Evolutionary conservation across 2,113 vertebrate genomes (phyloP), one percentile per base, ranked within the genome.

Genomic region (Hylia prasina): DNA sequence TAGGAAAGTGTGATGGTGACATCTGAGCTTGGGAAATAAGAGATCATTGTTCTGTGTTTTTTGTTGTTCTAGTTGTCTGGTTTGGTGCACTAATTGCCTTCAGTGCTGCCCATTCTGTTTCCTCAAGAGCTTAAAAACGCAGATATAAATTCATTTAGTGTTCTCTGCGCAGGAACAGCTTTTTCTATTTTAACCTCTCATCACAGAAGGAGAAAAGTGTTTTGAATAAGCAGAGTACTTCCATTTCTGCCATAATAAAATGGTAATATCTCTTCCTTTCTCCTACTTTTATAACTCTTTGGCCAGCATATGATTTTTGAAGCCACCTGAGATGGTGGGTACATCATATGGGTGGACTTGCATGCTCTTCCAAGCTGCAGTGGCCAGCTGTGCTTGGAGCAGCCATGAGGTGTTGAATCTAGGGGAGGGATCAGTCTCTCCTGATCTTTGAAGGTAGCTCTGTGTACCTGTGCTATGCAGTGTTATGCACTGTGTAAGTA

Each of bases 11-110:
- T 89, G 76, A 80, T 92, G 93, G 80, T 96, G 96, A 92, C 92
- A 92, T 97, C 92, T 90, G 90, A 95, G 95, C 85, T 90, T 58
- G 92, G 72, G 90, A 96, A 96, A 97, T 80, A 96, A 95, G 89
- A 90, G 95, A 54, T 80, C 69, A 69, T 91, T 90, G 92, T 95
- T 95, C 68, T 83, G 15, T 71, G 53, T 4, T 81, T 96, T 94
- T 66, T 94, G 76, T 82, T 33, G 19, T 93, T 90, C 85, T 85
- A 65, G 68, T 65, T 82, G 73, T 90, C 56, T 90, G 33, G 58
- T 83, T 90, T 5, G 9, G 57, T 78, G 58, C 42, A 35, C 85
- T 93, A 90, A 89, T 79, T 54, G 61, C 82, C 94, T 94, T 86
- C 79, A 78, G 72, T 96, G 56, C 65, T 85, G 83, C 53, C 53